Evolutionary conservation across 2,113 vertebrate genomes (phyloP).

Genomic region (Ammodytes dubius): DNA sequence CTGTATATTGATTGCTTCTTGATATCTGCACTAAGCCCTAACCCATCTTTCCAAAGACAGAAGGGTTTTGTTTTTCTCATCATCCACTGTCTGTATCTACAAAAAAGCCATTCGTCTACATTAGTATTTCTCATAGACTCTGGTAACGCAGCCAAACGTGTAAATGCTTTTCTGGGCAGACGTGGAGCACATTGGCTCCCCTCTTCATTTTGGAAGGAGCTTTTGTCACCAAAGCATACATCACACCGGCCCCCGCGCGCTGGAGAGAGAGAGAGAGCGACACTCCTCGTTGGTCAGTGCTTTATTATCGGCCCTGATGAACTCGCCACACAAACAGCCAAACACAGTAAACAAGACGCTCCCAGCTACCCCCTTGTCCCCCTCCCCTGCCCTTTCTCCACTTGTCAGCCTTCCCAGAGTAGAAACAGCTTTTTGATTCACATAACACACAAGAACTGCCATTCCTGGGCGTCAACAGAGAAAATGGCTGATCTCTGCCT

Average conservation of each 20-base stretch:
- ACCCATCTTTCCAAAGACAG: not conserved
- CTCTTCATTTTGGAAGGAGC: slow-evolving; percentile 51
- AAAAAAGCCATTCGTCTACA: slow-evolving; percentile 41
- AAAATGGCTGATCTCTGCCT: slow-evolving; percentile 10
- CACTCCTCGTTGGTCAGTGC: slow-evolving; percentile 35
- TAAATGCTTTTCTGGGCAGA: slow-evolving; percentile 60
- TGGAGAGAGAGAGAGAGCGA: slow-evolving; percentile 6
- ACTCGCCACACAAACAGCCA: slow-evolving; percentile 17
- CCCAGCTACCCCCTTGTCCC: slow-evolving; percentile 14
- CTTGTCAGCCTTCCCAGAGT: slow-evolving; percentile 21
- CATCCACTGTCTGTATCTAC: slow-evolving; percentile 7
- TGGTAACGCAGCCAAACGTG: slow-evolving; percentile 49
- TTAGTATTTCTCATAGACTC: slow-evolving; percentile 44
- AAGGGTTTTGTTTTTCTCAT: slow-evolving; percentile 16
- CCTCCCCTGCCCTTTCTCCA: not conserved
- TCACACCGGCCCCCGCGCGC: slow-evolving; percentile 33
- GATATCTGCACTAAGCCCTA: slow-evolving; percentile 4
- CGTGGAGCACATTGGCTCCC: slow-evolving; percentile 38
- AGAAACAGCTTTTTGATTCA: slow-evolving; percentile 12
- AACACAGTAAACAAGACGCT: slow-evolving; percentile 39
- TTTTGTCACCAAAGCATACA: slow-evolving; percentile 46
- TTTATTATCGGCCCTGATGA: slow-evolving; percentile 54
- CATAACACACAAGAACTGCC: not conserved
- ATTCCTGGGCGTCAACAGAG: slow-evolving; percentile 8
- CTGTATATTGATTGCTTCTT: slow-evolving; percentile 8